phyloP scores from a whole-genome alignment of 2,797 vertebrate species.

The Bradypodion ventrale region DNA sequence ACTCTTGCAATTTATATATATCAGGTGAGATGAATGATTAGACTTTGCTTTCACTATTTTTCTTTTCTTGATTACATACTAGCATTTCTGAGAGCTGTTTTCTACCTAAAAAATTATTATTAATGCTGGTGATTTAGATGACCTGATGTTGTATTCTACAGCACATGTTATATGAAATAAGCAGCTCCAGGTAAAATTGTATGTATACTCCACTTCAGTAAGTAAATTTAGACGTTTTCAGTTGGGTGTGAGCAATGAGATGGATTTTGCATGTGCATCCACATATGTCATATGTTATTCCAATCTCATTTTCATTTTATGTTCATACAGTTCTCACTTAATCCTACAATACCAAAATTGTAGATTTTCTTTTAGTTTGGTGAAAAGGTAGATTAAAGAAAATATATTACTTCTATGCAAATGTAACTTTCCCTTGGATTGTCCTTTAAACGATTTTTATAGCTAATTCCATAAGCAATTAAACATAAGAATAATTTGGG shows the following conservation, averaged over 20 bases:
- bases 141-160: not conserved
- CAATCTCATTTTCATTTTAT: not conserved
- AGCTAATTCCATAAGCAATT: no score
- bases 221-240: not conserved
- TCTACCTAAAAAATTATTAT: not conserved
- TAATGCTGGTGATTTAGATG: not conserved
- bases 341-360: not conserved
- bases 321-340: not conserved
- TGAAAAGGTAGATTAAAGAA: not conserved
- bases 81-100: not conserved
- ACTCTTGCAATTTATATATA: slow-evolving; percentile 96
- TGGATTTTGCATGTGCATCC: not conserved
- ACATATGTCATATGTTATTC: not conserved
- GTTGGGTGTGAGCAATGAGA: not conserved
- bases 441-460: not conserved
- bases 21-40: slow-evolving; percentile 79
- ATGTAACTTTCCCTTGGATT: not conserved
- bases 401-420: not conserved
- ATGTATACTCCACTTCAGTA: not conserved
- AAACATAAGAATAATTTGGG: no score
- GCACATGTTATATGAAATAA: not conserved
- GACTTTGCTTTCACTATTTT: slow-evolving; percentile 9
- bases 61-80: not conserved
- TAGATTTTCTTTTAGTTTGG: not conserved
- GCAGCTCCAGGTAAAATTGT: not conserved